Conservation (phyloP, 2,113 vertebrate species). For the Megaceryle maxima region DNA sequence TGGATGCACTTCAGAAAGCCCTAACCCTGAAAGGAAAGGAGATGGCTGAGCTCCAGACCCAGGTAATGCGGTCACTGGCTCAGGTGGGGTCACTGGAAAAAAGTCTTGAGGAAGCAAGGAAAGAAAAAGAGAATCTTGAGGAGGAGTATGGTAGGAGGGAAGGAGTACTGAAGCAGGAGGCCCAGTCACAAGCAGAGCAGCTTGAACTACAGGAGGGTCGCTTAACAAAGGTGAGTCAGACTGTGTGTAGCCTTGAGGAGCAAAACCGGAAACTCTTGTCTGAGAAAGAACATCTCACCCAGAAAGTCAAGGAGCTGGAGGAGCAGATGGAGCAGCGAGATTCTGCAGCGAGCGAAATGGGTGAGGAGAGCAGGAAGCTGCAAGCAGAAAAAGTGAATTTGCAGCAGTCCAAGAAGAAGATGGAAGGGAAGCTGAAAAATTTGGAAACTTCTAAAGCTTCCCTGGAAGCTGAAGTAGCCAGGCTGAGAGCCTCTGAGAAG, state of each 20-base stretch:
- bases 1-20: slow-evolving; percentile 74
- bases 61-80: slow-evolving; percentile 77
- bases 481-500: slow-evolving; percentile 77
- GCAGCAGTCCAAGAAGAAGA: slow-evolving; percentile 64
- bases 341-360: slow-evolving; percentile 34
- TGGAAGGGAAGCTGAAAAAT: slow-evolving; percentile 66
- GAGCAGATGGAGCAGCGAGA: slow-evolving; percentile 59
- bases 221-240: slow-evolving; percentile 76
- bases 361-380: slow-evolving; percentile 57
- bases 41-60: slow-evolving; percentile 77
- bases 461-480: slow-evolving; percentile 69
- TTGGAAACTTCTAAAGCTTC: slow-evolving; percentile 61
- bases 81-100: slow-evolving; percentile 78
- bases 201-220: slow-evolving; percentile 76
- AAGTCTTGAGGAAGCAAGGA: slow-evolving; percentile 65
- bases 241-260: slow-evolving; percentile 78
- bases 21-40: slow-evolving; percentile 81
- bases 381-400: slow-evolving; percentile 67
- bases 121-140: slow-evolving; percentile 64
- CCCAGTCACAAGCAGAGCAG: slow-evolving; percentile 66
- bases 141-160: slow-evolving; percentile 70
- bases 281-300: slow-evolving; percentile 72
- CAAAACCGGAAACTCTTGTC: slow-evolving; percentile 73
- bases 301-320: slow-evolving; percentile 71
- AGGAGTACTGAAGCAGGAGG: slow-evolving; percentile 69